Evolutionary conservation across 2,797 vertebrate species (phyloP), one percentile per base, ranked within the genome.

Genomic region (Cirrhinus mrigala): DNA sequence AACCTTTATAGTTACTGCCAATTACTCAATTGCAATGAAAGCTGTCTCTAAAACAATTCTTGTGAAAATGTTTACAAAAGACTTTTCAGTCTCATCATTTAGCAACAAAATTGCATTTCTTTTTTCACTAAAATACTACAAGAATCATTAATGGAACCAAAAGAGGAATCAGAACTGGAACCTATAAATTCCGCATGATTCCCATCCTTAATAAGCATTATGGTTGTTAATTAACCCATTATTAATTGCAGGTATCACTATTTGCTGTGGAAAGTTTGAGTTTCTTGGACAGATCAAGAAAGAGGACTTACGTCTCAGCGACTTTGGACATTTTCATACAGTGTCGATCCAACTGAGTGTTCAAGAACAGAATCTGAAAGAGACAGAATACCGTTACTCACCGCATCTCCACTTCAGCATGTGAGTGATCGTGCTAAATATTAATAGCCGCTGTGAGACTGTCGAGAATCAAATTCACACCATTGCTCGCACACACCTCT

Each of bases 321-420:
- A 99, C 98, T 95, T 99, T 99, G 86, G 98, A 99, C 97, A 99
- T 98, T 95, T 99, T 99, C 96, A 99, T 95, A 94, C 98, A 96
- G 93, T 99, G 98, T 81, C 98, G 96, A 92, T 99, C 98, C 70
- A 99, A 95, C 94, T 99, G 98, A 62, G 94, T 89, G 85, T 97
- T 97, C 93, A 99, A 95, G 94, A 99, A 99, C 69, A 93, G 84
- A 92, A 99, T 99, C 98, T 99, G 94, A 82, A 91, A 89, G 62
- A 86, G n/a, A 75, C 12, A 73, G 18, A 76, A 64, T 1, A 20
- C n/a, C n/a, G 11, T 27, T 79, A 20, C 40, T 22, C 20, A 11
- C 22, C n/a, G 56, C 69, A 70, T 73, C 46, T 46, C 37, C 79
- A 73, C n/a, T 29, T 73, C 37, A 22, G 40, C 48, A n/a, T 54